phyloP scores from a whole-genome alignment of 1,140 invertebrate genomes.

The Polypedilum pembai region DNA sequence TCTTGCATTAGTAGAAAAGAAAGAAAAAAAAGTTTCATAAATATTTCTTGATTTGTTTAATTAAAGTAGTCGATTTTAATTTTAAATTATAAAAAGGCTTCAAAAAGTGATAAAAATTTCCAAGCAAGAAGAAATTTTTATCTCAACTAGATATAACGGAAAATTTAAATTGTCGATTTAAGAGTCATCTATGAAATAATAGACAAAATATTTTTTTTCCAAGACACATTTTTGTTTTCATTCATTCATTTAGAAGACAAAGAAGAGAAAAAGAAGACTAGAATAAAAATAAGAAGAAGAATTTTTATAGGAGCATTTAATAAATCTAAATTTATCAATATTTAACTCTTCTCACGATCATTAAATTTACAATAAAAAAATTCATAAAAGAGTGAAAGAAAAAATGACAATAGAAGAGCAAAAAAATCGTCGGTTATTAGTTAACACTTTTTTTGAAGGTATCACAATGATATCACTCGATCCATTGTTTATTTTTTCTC shows the following conservation, averaged over 20 bases:
- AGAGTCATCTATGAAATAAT: not conserved
- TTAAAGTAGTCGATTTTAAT: too few relatives aligned
- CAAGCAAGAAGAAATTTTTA: too few relatives aligned
- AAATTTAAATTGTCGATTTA: too few relatives aligned
- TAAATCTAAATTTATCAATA: not conserved
- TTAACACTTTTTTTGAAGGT: not conserved
- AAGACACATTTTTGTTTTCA: not conserved
- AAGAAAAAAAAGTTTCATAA: too few relatives aligned
- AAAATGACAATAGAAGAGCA: not conserved
- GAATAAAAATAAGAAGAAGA: not conserved
- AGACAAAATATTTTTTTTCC: not conserved
- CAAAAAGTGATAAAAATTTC: too few relatives aligned
- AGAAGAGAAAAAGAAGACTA: not conserved
- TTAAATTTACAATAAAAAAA: not conserved
- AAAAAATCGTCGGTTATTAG: slow-evolving; percentile 12
- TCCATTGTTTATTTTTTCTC: not conserved
- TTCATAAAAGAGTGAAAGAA: not conserved
- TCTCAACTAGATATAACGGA: too few relatives aligned
- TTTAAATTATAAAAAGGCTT: too few relatives aligned
- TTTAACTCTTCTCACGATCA: not conserved
- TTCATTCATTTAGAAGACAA: not conserved
- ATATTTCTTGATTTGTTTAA: too few relatives aligned
- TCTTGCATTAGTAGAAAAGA: too few relatives aligned
- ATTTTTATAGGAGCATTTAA: not conserved
- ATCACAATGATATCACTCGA: not conserved